A percentile compares a stretch with the other conserved stretches of the same genome.
These are phyloP conservation scores for Conus ventricosus DNA, from an alignment of 1,140 invertebrate species.

Conservation along the genomic window DNA sequence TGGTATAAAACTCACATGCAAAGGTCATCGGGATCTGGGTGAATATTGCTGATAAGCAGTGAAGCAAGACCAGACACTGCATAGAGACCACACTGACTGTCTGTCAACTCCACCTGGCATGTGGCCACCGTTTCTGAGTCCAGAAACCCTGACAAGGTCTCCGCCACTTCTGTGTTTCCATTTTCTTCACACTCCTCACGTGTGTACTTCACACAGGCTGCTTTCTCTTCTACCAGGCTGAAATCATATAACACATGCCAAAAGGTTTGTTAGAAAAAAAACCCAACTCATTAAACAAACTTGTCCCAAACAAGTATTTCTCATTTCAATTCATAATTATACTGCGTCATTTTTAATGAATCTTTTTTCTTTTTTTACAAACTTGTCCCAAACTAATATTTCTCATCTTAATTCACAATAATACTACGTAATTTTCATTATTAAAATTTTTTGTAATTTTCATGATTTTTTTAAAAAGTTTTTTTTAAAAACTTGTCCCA, in stretches of 20 bases:
- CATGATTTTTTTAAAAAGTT: too few species aligned
- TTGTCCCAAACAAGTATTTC: too few species aligned
- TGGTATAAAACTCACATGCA: slow-evolving; percentile 20
- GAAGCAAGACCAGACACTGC: slow-evolving; percentile 16
- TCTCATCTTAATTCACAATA: too few species aligned
- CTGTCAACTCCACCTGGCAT: slow-evolving; percentile 17
- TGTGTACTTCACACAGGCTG: background rate
- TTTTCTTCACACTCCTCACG: slow-evolving; percentile 5
- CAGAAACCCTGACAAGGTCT: slow-evolving; percentile 15
- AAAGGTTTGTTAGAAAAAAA: too few species aligned
- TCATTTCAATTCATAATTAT: too few species aligned
- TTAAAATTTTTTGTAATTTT: too few species aligned
- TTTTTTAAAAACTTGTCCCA: too few species aligned
- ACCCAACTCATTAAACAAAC: too few species aligned
- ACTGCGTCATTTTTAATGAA: too few species aligned
- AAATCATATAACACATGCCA: background rate
- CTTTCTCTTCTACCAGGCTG: slow-evolving; percentile 3
- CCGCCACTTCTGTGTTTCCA: background rate
- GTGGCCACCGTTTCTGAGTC: background rate
- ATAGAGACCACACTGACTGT: slow-evolving; percentile 29
- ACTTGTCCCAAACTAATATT: too few species aligned
- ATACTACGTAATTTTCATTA: too few species aligned
- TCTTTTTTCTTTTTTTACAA: too few species aligned
- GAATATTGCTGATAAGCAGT: background rate
- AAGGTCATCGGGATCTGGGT: background rate